Evolutionary conservation across 2,888 invertebrate genomes (phyloP).

Genomic region (Epiblema foenella): DNA sequence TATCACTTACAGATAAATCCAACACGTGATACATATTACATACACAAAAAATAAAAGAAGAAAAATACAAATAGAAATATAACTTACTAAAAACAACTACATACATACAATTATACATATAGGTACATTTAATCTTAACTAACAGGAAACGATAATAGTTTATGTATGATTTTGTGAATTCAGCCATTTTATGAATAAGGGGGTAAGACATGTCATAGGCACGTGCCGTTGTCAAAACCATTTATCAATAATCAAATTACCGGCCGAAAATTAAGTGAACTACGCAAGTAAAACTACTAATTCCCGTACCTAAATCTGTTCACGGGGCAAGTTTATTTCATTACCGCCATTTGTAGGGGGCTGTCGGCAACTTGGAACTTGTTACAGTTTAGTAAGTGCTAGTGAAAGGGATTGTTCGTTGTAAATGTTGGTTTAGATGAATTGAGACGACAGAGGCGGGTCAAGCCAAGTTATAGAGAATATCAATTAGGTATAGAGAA

Average conservation of each 20-base stretch:
- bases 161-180: too few relatives aligned
- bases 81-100: too few relatives aligned
- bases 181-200: too few relatives aligned
- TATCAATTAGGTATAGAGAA: too few relatives aligned
- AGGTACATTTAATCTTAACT: too few relatives aligned
- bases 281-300: conserved; percentile 10
- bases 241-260: conserved; percentile 5
- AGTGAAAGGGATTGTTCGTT: conserved; percentile 44
- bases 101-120: too few relatives aligned
- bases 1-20: too few relatives aligned
- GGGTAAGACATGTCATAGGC: too few relatives aligned
- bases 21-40: too few relatives aligned
- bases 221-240: not conserved
- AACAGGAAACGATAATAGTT: too few relatives aligned
- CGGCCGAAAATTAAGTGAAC: conserved; percentile 14
- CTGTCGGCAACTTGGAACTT: conserved; percentile 58
- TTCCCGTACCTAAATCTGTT: conserved; percentile 32
- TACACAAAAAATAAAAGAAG: too few relatives aligned
- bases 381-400: conserved; percentile 55
- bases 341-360: conserved; percentile 52
- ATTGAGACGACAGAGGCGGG: not conserved
- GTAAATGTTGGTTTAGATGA: conserved; percentile 41
- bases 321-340: conserved; percentile 51
- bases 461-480: not conserved
- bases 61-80: too few relatives aligned